Evolutionary conservation across 2,113 vertebrate species (phyloP).

Genomic region (Chlamydotis undulata): DNA sequence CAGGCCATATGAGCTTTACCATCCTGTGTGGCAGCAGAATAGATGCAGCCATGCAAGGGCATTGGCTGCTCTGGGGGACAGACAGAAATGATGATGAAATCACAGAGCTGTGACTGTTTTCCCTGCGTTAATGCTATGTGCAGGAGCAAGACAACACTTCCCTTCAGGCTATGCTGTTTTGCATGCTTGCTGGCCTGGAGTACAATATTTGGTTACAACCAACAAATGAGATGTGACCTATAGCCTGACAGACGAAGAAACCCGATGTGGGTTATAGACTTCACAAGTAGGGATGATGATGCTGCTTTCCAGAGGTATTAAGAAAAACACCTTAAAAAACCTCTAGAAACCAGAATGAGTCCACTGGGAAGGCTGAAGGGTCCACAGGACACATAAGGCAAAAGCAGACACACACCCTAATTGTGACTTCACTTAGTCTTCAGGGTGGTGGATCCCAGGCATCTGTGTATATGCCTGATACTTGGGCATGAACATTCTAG

Average conservation of each 20-base stretch:
- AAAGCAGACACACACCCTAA: background rate
- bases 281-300: background rate
- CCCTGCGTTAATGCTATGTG: rapidly evolving
- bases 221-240: background rate
- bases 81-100: background rate
- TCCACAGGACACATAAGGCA: background rate
- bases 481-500: background rate
- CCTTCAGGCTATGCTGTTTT: background rate
- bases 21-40: background rate
- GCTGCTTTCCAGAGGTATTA: background rate
- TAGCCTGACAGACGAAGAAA: background rate
- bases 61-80: background rate
- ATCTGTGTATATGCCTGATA: background rate
- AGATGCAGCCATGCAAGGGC: background rate
- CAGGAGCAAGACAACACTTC: background rate
- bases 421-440: background rate
- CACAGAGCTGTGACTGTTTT: background rate
- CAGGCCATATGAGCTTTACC: background rate
- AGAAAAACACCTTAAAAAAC: background rate
- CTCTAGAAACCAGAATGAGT: background rate
- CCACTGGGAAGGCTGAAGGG: background rate
- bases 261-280: background rate
- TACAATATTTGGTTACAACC: background rate
- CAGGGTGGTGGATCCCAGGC: background rate
- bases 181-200: background rate